A percentile compares a stretch with the other conserved stretches of the same genome.
Evolutionary conservation across 2,113 vertebrate species (phyloP).

Genomic region (Stegostoma tigrinum): DNA sequence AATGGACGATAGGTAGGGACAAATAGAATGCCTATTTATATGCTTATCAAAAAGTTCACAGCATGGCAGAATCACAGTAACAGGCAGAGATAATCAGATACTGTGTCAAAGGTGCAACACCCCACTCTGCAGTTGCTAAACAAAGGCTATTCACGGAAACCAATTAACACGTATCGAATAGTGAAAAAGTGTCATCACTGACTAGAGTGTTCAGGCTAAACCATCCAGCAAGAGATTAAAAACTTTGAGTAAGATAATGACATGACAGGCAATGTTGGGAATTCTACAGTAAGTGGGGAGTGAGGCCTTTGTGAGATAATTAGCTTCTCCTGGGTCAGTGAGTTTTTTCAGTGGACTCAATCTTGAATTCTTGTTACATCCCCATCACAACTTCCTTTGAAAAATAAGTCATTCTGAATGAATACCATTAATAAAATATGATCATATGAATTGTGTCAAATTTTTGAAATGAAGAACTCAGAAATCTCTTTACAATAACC

Average conservation of each 20-base stretch:
- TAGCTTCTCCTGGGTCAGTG: neutral
- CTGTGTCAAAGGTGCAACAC: neutral
- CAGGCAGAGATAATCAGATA: neutral
- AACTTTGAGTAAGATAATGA: neutral
- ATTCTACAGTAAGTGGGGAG: neutral
- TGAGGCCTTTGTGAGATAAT: neutral
- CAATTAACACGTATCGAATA: neutral
- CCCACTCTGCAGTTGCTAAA: neutral
- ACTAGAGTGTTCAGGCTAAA: neutral
- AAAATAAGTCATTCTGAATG: neutral
- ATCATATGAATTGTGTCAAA: neutral
- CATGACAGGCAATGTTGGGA: neutral
- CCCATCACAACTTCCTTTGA: neutral
- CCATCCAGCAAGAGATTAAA: no score
- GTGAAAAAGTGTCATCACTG: neutral
- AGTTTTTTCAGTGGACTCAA: neutral
- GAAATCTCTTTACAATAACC: neutral
- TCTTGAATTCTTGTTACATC: neutral
- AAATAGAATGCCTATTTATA: neutral
- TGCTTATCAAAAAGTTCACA: conserved; percentile 13
- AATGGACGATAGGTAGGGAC: neutral
- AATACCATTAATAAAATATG: neutral
- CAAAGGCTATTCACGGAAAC: neutral
- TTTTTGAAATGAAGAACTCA: neutral
- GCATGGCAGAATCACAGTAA: neutral